Base-by-base conservation (phyloP, 2,113 vertebrate species). In the Thalassoma bifasciatum region DNA sequence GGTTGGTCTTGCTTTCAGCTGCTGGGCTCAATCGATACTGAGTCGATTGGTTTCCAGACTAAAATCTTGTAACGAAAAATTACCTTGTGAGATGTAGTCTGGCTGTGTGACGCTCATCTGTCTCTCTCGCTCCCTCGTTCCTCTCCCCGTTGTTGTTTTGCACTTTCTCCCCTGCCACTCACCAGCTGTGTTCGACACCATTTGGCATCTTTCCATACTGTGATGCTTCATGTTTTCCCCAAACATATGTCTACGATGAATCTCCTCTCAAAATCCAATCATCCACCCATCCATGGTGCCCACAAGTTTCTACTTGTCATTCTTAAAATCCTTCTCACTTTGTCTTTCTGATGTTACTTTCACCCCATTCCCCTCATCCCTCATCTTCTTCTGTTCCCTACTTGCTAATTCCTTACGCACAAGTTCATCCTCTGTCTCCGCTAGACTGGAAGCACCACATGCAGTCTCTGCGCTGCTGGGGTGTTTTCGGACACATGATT, bases 401-500 rank as follows among this genome's bases (percentile, higher is more conserved):
- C 12, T 30, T 17, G 49, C 51, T 76, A 58, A 82, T 70, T 78
- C 19, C 40, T 77, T 75, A 72, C 49, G 52, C 58, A 30, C 60
- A 50, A 17, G 59, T 83, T 70, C 13, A 76, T 78, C 66, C 57
- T 49, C 40, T 11, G 47, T 57, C 30, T 65, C 36, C 71, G 76
- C 75, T 75, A 72, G 50, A 79, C 64, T 77, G 37, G 37, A 70
- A 72, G 71, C 58, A 66, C 65, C 46, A 34, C 56, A 82, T 72
- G 65, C 47, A 24, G 52, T 81, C 70, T 76, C 54, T 22, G 16
- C 42, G 36, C n/a, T 54, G 56, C 59, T 52, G 7, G 5, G 61
- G 19, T 76, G 47, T 60, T 76, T 89, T 56, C 67, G 53, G 54
- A 82, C 51, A 80, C 52, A 61, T 62, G 44, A 75, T 24, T 74